Evolutionary conservation across 1,140 invertebrate genomes (phyloP).

Genomic region (Linepithema humile): DNA sequence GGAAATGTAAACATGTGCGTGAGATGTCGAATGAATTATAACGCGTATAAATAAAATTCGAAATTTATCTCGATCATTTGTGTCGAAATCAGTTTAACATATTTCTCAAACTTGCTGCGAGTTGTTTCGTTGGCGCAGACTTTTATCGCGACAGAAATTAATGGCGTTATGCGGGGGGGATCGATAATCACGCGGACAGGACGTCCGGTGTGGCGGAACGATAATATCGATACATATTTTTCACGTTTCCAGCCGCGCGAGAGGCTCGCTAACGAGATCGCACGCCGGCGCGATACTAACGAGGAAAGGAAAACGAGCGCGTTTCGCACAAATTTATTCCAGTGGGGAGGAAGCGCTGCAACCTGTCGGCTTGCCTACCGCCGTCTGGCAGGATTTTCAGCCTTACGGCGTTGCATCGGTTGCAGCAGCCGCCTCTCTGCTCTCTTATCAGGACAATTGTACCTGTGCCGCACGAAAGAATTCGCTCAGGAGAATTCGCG

Average conservation of each 20-base stretch:
- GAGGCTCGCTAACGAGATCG: conserved; percentile 47
- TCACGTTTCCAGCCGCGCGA: conserved; percentile 5
- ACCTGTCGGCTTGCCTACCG: not conserved
- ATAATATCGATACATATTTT: conserved; percentile 44
- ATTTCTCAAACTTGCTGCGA: too few relatives aligned
- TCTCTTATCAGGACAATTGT: not conserved
- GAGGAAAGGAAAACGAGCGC: conserved; percentile 54
- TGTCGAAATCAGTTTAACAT: too few relatives aligned
- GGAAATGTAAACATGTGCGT: too few relatives aligned
- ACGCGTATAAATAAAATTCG: too few relatives aligned
- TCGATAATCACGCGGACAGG: conserved; percentile 18
- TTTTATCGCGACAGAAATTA: conserved; percentile 1
- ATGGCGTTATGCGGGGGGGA: not conserved
- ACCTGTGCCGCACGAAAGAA: not conserved
- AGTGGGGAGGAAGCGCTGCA: not conserved
- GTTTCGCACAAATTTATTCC: conserved; percentile 53
- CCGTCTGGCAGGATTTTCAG: conserved; percentile 32
- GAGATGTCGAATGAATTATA: too few relatives aligned
- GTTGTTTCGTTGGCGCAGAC: not conserved
- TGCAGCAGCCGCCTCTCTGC: not conserved
- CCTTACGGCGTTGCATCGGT: not conserved
- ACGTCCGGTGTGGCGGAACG: conserved; percentile 31
- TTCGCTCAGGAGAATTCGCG: not conserved
- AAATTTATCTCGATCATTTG: too few relatives aligned
- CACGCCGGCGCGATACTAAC: conserved; percentile 27